Conservation (phyloP, 2,888 invertebrate genomes). For the Parascotia fuliginaria region DNA sequence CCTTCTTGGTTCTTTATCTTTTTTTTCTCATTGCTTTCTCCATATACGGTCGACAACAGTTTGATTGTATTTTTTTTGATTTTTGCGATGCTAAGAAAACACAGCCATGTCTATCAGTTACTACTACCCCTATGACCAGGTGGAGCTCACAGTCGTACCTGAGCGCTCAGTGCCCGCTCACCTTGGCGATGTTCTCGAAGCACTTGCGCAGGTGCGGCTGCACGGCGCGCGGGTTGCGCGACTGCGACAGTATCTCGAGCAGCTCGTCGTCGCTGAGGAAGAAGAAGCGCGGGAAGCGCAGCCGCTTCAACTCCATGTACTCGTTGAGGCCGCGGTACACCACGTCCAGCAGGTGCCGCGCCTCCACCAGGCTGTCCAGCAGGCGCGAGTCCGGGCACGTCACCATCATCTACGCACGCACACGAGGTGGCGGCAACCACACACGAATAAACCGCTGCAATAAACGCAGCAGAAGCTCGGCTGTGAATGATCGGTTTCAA, state of each 20-base stretch:
- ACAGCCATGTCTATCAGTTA: too few species aligned
- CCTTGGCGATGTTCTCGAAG: conserved; percentile 91
- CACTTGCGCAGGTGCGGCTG: conserved; percentile 94
- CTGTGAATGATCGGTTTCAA: too few species aligned
- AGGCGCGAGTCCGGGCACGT: conserved; percentile 88
- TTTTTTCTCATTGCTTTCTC: too few species aligned
- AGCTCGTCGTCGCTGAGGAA: conserved; percentile 94
- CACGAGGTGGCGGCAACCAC: too few species aligned
- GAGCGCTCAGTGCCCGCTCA: conserved; percentile 45
- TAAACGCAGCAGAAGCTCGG: too few species aligned
- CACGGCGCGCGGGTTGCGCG: conserved; percentile 90
- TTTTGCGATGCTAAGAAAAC: too few species aligned
- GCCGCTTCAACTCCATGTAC: conserved; percentile 91
- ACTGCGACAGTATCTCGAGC: conserved; percentile 92
- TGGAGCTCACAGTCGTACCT: too few species aligned
- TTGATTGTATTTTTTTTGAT: too few species aligned
- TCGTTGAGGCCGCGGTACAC: conserved; percentile 91
- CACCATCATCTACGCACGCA: conserved; percentile 83
- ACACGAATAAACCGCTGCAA: too few species aligned
- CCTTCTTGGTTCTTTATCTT: too few species aligned
- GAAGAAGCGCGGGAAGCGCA: conserved; percentile 90
- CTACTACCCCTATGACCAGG: too few species aligned
- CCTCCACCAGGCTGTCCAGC: conserved; percentile 89
- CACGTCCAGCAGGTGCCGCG: conserved; percentile 88
- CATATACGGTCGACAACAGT: too few species aligned